Conservation (phyloP, 2,797 vertebrate species). For the Myotis myotis region DNA sequence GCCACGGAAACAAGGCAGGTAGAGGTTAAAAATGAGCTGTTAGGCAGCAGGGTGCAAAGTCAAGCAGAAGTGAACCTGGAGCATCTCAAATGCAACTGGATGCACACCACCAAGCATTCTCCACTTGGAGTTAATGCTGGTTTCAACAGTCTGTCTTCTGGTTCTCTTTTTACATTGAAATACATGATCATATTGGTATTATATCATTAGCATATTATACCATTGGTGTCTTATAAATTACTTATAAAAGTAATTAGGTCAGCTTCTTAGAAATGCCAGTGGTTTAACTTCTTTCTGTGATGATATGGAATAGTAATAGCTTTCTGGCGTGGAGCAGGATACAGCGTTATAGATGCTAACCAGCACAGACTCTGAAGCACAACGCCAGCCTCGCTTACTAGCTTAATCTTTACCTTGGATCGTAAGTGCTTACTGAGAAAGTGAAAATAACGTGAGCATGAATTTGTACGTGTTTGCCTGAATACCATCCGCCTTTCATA, state of each 20-base stretch:
- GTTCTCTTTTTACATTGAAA: not conserved
- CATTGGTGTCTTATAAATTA: constrained; percentile 36
- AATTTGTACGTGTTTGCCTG: not conserved
- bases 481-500: not conserved
- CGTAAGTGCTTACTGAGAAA: not conserved
- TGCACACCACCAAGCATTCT: not conserved
- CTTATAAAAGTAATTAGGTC: not conserved
- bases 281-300: not conserved
- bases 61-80: constrained; percentile 3
- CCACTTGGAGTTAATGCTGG: not conserved
- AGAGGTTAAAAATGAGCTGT: not conserved
- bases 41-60: not conserved
- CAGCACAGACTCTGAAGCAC: not conserved
- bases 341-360: not conserved
- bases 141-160: constrained; percentile 20
- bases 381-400: not conserved
- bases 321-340: not conserved
- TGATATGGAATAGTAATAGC: not conserved
- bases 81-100: constrained; percentile 1
- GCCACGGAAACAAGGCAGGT: not conserved
- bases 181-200: not conserved
- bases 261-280: not conserved
- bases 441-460: not conserved
- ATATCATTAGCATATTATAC: not conserved
- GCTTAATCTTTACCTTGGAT: not conserved